Conservation (phyloP, 2,113 vertebrate genomes). For the Saccopteryx leptura region DNA sequence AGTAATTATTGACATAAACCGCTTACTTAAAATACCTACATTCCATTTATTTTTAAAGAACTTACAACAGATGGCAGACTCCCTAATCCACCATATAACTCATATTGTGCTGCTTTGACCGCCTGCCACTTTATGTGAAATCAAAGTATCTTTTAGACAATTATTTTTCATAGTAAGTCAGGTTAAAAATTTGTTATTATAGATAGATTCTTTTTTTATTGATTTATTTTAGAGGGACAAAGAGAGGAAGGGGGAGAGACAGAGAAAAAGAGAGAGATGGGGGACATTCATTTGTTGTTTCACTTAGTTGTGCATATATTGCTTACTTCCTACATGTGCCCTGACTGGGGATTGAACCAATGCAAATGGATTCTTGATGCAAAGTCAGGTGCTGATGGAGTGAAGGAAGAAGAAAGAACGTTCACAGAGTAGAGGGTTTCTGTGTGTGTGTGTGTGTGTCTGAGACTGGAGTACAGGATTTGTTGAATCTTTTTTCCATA, state of each 20-base stretch:
- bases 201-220: not conserved
- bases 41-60: not conserved
- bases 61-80: not conserved
- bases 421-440: not conserved
- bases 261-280: too few species aligned
- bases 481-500: not conserved
- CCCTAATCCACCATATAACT: not conserved
- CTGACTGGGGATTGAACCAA: too few species aligned
- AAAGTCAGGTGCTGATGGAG: not conserved
- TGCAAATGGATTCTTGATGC: not conserved
- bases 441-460: not conserved
- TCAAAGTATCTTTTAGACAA: not conserved
- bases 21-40: constrained; percentile 36
- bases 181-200: not conserved
- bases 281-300: too few species aligned
- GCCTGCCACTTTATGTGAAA: constrained; percentile 33
- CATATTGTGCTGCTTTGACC: not conserved
- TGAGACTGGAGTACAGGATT: not conserved
- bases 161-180: constrained; percentile 21
- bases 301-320: too few species aligned
- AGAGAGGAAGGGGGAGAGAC: too few species aligned
- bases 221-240: too few species aligned
- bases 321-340: too few species aligned
- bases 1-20: not conserved
- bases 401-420: not conserved